Base-by-base conservation (phyloP, 2,113 vertebrate species). In the Alces alces region DNA sequence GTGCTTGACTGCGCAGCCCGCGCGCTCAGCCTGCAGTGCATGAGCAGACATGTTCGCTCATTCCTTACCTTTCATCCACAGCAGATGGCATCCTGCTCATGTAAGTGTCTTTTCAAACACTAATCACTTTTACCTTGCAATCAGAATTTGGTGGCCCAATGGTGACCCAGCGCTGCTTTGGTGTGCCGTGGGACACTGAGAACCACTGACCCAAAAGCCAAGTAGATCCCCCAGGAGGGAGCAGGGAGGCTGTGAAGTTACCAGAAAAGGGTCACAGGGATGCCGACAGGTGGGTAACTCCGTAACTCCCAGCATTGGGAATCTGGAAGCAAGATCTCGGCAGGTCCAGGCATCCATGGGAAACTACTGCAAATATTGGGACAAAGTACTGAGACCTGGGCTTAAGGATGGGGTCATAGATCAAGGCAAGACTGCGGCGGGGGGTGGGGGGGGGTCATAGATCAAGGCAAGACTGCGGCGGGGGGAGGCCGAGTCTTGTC, bases 1-100 rank as follows among this genome's bases (percentile, higher is more conserved):
- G 9, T 6, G 15, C 23, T 87, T 25, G 91, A 30, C 11, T 4
- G 9, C 3, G 2, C 30, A 1, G 0, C 28, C 50, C 15, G 2
- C 5, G 23, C 2, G 7, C 13, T 50, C 54, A 45, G 57, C 36
- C 80, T 39, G 1, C 36, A 73, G 61, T 7, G 23, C 90, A 86
- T 45, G 58, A 45, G 76, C 57, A 73, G 55, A 33, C 33, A 13
- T 4, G 0, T 25, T 45, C 17, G 1, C 47, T 19, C 17, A 13
- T 45, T 45, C 70, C 28, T 88, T n/a, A 25, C 23, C 28, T 70
- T 36, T 11, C n/a, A 70, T 21, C 64, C n/a, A 36, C n/a, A 70
- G n/a, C 64, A 70, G 17, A 21, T 36, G 64, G 7, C 64, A 61
- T 47, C 43, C 4, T 28, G 23, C 25, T 86, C 43, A n/a, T 21